Conservation (phyloP, 2,797 vertebrate species). For the Hippopotamyrus pictus region DNA sequence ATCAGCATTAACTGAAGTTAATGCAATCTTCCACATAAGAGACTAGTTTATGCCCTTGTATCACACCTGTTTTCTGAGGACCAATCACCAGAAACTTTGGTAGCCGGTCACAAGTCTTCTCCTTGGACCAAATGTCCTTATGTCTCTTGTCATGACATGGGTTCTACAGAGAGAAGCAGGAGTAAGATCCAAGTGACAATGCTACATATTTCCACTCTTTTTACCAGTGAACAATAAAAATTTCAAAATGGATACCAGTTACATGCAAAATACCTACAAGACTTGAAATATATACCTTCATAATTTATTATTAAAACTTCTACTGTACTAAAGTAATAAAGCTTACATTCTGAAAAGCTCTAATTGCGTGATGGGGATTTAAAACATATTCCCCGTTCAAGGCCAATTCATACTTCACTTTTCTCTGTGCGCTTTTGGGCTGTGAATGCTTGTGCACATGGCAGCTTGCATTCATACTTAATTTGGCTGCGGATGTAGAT, state of each 20-base stretch:
- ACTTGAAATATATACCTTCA: background rate
- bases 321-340: background rate
- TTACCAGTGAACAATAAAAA: background rate
- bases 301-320: background rate
- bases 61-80: slow-evolving; percentile 75
- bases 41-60: background rate
- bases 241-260: background rate
- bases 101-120: slow-evolving; percentile 78
- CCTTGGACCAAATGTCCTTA: slow-evolving; percentile 84
- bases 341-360: background rate
- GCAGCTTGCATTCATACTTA: background rate
- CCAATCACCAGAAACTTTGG: slow-evolving; percentile 79
- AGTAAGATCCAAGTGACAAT: background rate
- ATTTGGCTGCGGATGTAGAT: background rate
- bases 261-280: background rate
- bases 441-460: background rate
- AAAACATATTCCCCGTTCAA: background rate
- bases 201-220: background rate
- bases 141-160: slow-evolving; percentile 80
- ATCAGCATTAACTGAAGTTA: background rate
- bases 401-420: background rate
- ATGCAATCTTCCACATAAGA: background rate
- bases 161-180: slow-evolving; percentile 54
- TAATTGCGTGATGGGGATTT: background rate
- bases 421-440: background rate